Base-by-base conservation (phyloP, 2,888 invertebrate genomes). In the Hyppa rectilinea region DNA sequence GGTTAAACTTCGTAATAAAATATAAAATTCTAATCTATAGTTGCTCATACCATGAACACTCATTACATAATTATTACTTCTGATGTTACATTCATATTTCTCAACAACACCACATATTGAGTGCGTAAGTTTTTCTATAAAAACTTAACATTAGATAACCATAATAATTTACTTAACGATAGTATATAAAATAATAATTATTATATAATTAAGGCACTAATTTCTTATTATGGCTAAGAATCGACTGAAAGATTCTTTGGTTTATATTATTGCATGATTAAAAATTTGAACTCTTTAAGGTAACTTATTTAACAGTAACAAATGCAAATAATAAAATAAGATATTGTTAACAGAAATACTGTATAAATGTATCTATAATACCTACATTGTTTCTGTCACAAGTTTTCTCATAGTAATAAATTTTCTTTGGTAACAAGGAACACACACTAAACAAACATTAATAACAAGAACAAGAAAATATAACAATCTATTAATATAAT, bases 381-480 rank as follows among this genome's bases (percentile, higher is more conserved):
- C 50, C 29, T n/a, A 50, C 91, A 85, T 85, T 87, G 86, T 76
- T 86, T 82, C 85, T 87, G 87, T 87, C 85, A 91, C 88, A 84
- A 72, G 85, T 88, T 88, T 89, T 81, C 81, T 87, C 87, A 85
- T 80, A 80, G 85, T 84, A 86, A 90, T 91, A 91, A 87, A 92
- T 89, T 92, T 85, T 95, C 95, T 95, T 96, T 95, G 95, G 95
- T 95, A 96, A 96, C 95, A 93, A 95, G 95, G 94, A 95, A 95
- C 95, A 95, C 94, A 92, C 95, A 90, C 90, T 93, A 93, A 92
- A 92, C 89, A 92, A 92, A 93, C 91, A 94, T 92, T 91, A 92
- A 93, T 93, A 93, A 95, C 92, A 95, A 95, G 93, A 94, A 95
- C 92, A 94, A 92, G 86, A 85, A 89, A 92, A 92, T 91, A 89